Evolutionary conservation across 2,888 invertebrate species (phyloP), one percentile per base, ranked within the genome.

Genomic region (Perizoma flavofasciatum): DNA sequence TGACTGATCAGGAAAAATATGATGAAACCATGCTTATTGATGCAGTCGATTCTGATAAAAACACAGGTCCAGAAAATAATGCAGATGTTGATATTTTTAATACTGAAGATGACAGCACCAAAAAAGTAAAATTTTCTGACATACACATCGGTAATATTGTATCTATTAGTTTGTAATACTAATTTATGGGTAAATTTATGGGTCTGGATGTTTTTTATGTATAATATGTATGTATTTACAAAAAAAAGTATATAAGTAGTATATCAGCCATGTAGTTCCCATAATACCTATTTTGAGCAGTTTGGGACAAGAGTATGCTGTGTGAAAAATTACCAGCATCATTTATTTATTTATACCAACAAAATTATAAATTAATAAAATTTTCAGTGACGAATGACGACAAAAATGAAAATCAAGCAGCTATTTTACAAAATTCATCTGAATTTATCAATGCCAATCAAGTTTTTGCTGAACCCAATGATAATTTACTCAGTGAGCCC

Each of bases 81-180:
- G 77, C 75, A 65, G 67, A 66, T 59, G 61, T 61, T 52, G 79
- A 81, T 6, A 39, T 34, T 4, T 4, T 5, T 8, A 7, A 40
- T 45, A 49, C 51, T 34, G 55, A 62, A 45, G 55, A 55, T 60
- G 83, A 79, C 61, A 75, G 68, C 59, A 73, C 74, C 68, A 83
- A 83, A 85, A 84, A 81, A 82, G 85, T 87, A 72, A 81, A 80
- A 77, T 84, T 86, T 83, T 82, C 79, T 74, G 48, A 74, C 71
- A 70, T 71, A 70, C 72, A 77, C 67, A 73, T 78, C 65, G 88
- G 89, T 89, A 88, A 87, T 78, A 63, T 68, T 70, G 71, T 72
- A 66, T 48, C 37, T 60, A 32, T 55, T 55, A 41, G 37, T 6
- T 44, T 44, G 5, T 22, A 44, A 22, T 43, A 6, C 5, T 22